Evolutionary conservation across 2,888 invertebrate species (phyloP).

Genomic region (Gastracanthus pulcherrimus): DNA sequence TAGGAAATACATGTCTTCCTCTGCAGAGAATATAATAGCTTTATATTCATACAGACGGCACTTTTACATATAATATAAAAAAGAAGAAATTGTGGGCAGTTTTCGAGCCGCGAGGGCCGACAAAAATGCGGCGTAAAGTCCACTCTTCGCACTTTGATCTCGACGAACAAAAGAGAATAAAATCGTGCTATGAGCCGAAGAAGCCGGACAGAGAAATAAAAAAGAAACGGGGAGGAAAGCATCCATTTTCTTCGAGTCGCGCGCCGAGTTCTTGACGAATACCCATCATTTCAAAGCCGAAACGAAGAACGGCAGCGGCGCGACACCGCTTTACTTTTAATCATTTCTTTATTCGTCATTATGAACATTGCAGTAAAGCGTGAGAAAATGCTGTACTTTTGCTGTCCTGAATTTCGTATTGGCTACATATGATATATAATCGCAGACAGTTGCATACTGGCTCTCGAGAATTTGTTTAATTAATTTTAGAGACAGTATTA

Average conservation of each 20-base stretch:
- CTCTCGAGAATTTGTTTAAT: slow-evolving; percentile 32
- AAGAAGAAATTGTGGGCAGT: neutral
- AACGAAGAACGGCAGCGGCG: neutral
- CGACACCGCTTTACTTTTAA: neutral
- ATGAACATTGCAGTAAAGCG: neutral
- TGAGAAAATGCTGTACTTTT: too few relatives aligned
- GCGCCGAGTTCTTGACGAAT: neutral
- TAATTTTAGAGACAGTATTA: slow-evolving; percentile 40
- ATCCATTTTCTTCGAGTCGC: neutral
- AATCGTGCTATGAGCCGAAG: neutral
- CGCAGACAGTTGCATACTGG: neutral
- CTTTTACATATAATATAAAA: neutral
- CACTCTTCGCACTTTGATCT: slow-evolving; percentile 35
- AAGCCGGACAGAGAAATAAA: neutral
- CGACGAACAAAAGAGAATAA: neutral
- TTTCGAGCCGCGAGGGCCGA: neutral
- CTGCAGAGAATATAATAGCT: too few relatives aligned
- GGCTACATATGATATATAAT: neutral
- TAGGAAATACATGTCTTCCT: too few relatives aligned
- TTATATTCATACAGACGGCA: neutral
- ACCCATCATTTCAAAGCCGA: neutral
- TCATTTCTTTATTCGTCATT: slow-evolving; percentile 2
- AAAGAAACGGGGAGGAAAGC: neutral
- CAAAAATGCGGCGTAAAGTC: neutral
- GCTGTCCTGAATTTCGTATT: slow-evolving; percentile 2